Percentiles rank a stretch among this genome's conserved stretches.
phyloP scores from a whole-genome alignment of 2,888 invertebrate species.

The Hyles lineata region DNA sequence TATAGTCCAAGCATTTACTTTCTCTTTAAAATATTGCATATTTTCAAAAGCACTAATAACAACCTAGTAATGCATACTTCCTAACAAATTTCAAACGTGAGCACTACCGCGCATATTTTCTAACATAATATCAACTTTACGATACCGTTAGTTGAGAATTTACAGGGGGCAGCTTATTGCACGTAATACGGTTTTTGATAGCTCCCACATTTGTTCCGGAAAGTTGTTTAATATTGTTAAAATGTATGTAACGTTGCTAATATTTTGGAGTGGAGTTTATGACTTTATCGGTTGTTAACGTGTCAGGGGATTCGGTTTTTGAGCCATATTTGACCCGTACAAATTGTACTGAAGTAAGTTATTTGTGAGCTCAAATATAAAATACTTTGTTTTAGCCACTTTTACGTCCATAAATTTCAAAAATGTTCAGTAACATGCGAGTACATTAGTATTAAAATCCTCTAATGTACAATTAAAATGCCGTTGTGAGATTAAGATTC shows the following conservation, averaged over 20 bases:
- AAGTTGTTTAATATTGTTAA: constrained; percentile 21
- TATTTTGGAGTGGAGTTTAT: constrained; percentile 3
- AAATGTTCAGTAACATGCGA: too few relatives aligned
- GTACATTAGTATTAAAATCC: too few relatives aligned
- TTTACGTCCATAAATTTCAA: too few relatives aligned
- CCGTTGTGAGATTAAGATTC: too few relatives aligned
- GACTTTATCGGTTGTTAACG: neutral
- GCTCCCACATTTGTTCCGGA: constrained; percentile 37
- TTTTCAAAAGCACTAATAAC: too few relatives aligned
- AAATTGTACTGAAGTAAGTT: neutral
- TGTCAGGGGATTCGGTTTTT: neutral
- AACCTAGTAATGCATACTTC: too few relatives aligned
- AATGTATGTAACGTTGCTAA: constrained; percentile 15
- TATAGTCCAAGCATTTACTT: too few relatives aligned
- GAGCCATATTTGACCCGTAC: neutral
- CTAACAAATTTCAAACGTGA: constrained; percentile 2
- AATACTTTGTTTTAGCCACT: too few relatives aligned
- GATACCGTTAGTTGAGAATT: constrained; percentile 53
- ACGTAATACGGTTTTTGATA: constrained; percentile 47
- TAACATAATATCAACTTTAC: constrained; percentile 51
- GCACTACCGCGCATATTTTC: constrained; percentile 46
- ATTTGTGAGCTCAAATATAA: too few relatives aligned
- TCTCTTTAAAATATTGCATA: too few relatives aligned
- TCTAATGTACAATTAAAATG: too few relatives aligned
- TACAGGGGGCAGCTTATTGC: constrained; percentile 48